Evolutionary conservation across 2,888 invertebrate species (phyloP).

Genomic region (Pseudococcus viburni): DNA sequence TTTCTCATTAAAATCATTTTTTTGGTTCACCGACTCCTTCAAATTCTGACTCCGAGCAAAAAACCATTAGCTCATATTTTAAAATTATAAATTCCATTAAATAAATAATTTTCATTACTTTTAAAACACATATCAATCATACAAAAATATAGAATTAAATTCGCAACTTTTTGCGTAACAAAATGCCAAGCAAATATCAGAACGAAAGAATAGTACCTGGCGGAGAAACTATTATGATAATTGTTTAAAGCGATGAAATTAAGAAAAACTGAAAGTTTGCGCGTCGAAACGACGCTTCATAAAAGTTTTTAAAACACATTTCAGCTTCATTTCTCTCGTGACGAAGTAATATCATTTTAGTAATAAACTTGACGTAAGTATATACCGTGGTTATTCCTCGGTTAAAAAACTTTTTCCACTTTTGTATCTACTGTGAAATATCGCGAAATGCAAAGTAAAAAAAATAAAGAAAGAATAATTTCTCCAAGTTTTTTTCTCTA

Average conservation of each 20-base stretch:
- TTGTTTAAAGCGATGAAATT: conserved; percentile 50
- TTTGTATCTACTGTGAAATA: conserved; percentile 38
- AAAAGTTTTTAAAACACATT: conserved; percentile 58
- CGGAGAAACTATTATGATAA: conserved; percentile 37
- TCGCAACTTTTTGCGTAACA: not conserved
- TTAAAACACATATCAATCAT: conserved; percentile 31
- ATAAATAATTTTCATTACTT: not conserved
- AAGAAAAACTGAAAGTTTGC: conserved; percentile 51
- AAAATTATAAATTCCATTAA: not conserved
- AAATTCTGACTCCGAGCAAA: too few species aligned
- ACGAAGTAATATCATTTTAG: conserved; percentile 56
- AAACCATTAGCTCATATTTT: not conserved
- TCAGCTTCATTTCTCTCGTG: conserved; percentile 55
- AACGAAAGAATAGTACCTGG: not conserved
- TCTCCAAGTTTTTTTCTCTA: not conserved
- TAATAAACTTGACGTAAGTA: conserved; percentile 47
- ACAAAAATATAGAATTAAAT: not conserved
- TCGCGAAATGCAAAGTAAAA: conserved; percentile 1
- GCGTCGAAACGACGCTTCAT: conserved; percentile 45
- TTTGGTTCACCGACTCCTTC: too few species aligned
- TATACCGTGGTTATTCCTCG: conserved; percentile 36
- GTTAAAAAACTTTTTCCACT: conserved; percentile 35
- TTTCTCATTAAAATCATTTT: too few species aligned
- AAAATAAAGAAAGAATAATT: conserved; percentile 25
- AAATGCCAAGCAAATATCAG: not conserved